Conservation (phyloP, 2,113 vertebrate genomes). For the Prunella fulvescens region DNA sequence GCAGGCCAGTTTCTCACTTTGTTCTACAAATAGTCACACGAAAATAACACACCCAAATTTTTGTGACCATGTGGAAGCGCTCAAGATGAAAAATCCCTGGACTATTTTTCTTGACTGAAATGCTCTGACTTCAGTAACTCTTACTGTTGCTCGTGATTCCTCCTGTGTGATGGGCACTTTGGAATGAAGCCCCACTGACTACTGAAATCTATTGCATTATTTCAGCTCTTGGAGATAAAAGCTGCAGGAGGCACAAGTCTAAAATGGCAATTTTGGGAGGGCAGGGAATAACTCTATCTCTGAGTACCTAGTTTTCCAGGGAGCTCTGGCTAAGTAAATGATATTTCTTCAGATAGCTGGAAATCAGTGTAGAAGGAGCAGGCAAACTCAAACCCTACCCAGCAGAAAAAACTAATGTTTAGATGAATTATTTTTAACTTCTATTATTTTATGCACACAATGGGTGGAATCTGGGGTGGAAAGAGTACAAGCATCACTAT, state of each 20-base stretch:
- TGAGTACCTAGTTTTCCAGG: not conserved
- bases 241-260: not conserved
- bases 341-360: not conserved
- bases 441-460: not conserved
- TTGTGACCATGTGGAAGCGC: not conserved
- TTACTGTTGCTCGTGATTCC: fast-evolving
- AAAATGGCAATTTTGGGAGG: not conserved
- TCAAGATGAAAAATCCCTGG: not conserved
- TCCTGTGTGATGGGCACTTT: not conserved
- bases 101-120: not conserved
- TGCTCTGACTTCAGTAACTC: not conserved
- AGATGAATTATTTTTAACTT: not conserved
- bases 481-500: not conserved
- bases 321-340: not conserved
- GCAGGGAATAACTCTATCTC: fast-evolving
- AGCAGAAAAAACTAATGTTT: not conserved
- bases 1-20: fast-evolving
- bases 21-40: not conserved
- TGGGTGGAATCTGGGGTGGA: not conserved
- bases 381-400: not conserved
- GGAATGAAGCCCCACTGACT: not conserved
- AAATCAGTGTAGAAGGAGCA: not conserved
- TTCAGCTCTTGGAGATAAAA: not conserved
- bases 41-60: not conserved
- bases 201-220: not conserved